Evolutionary conservation across 2,888 invertebrate species (phyloP).

Genomic region (Polydrusus tereticollis): DNA sequence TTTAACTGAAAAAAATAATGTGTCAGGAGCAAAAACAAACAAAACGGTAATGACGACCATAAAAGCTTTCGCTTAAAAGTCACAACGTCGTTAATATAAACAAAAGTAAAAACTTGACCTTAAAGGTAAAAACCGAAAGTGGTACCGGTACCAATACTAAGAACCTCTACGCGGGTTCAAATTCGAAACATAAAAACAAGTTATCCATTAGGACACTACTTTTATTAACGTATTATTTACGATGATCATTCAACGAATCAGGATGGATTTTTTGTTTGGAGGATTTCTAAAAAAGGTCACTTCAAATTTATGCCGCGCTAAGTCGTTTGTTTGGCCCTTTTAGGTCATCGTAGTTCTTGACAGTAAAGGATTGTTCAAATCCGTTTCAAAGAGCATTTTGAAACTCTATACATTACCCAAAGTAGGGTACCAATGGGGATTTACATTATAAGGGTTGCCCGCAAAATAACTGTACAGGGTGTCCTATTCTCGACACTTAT

Average conservation of each 20-base stretch:
- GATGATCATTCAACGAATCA: slow-evolving; percentile 33
- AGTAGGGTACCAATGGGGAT: too few species aligned
- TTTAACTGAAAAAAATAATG: background rate
- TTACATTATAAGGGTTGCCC: too few species aligned
- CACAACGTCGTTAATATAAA: slow-evolving; percentile 38
- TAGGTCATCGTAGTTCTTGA: too few species aligned
- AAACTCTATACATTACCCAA: too few species aligned
- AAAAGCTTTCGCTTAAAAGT: slow-evolving; percentile 14
- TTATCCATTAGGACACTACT: slow-evolving; percentile 31
- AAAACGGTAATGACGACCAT: background rate
- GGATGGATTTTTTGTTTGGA: slow-evolving; percentile 34
- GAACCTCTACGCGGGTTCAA: slow-evolving; percentile 15
- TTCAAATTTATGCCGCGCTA: slow-evolving; percentile 40
- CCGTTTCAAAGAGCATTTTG: too few species aligned
- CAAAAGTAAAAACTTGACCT: slow-evolving; percentile 49
- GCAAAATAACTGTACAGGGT: too few species aligned
- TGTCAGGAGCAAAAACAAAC: background rate
- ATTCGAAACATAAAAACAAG: slow-evolving; percentile 42
- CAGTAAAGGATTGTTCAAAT: too few species aligned
- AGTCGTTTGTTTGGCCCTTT: slow-evolving; percentile 20
- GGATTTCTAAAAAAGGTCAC: slow-evolving; percentile 28
- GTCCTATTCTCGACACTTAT: too few species aligned
- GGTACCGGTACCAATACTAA: slow-evolving; percentile 30
- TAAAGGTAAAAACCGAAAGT: slow-evolving; percentile 48
- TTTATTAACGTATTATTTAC: slow-evolving; percentile 42